Evolutionary conservation across 1,140 invertebrate species (phyloP).

Genomic region (Platyscapa corneri): DNA sequence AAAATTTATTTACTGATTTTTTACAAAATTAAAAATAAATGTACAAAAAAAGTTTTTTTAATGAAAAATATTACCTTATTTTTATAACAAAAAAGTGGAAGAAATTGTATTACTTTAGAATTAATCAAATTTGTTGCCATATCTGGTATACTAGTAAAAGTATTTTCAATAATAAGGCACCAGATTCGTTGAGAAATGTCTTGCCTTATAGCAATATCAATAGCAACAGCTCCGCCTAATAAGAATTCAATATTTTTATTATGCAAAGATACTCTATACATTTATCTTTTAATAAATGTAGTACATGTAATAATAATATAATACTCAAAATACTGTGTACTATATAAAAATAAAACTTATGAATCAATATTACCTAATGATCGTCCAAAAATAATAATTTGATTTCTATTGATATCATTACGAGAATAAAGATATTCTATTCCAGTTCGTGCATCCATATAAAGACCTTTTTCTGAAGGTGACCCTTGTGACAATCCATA

Average conservation of each 20-base stretch:
- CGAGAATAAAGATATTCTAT: conserved; percentile 88
- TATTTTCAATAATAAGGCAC: conserved; percentile 94
- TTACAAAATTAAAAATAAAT: background rate
- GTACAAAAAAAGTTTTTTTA: background rate
- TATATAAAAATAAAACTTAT: too few species aligned
- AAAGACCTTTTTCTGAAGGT: conserved; percentile 90
- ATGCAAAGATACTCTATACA: too few species aligned
- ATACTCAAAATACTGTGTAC: too few species aligned
- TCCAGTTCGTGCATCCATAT: conserved; percentile 90
- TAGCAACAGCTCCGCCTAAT: conserved; percentile 88
- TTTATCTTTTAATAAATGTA: too few species aligned
- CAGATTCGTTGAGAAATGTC: conserved; percentile 85
- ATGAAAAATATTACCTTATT: conserved; percentile 80
- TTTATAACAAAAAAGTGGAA: conserved; percentile 86
- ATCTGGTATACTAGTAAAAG: conserved; percentile 95
- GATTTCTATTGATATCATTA: conserved; percentile 86
- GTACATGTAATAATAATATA: too few species aligned
- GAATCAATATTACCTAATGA: conserved; percentile 91
- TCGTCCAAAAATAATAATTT: conserved; percentile 95
- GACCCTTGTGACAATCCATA: conserved; percentile 94
- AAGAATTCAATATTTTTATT: too few species aligned
- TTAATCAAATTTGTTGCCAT: conserved; percentile 88
- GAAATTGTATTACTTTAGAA: conserved; percentile 81
- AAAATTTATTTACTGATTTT: conserved; percentile 34
- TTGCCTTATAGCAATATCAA: conserved; percentile 85